These are phyloP conservation scores for Pimpla rufipes DNA, from an alignment of 2,888 invertebrate genomes.

Conservation along the genomic window DNA sequence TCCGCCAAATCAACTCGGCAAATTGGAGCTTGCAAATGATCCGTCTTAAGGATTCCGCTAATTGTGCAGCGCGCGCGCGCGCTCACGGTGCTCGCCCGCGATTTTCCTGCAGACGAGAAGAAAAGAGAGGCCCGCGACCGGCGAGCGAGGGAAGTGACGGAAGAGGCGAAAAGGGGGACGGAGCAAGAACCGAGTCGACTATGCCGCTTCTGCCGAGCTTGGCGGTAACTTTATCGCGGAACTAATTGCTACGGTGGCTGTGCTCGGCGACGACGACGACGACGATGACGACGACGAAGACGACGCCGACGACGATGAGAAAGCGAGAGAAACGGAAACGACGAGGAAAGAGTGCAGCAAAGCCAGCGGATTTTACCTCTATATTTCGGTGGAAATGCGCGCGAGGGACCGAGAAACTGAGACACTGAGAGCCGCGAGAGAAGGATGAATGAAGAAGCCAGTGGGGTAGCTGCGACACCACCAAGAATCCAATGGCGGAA, in stretches of 20 bases:
- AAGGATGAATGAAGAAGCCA: conserved; percentile 47
- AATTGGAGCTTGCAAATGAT: conserved; percentile 82
- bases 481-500: conserved; percentile 62
- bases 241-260: conserved; percentile 71
- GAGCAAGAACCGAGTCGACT: conserved; percentile 25
- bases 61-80: conserved; percentile 74
- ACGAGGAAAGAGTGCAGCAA: conserved; percentile 43
- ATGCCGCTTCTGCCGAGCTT: conserved; percentile 44
- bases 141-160: conserved; percentile 17
- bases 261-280: conserved; percentile 19
- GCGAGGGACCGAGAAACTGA: conserved; percentile 33
- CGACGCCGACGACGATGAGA: conserved; percentile 10
- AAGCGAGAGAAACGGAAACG: conserved; percentile 52
- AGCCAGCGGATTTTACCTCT: conserved; percentile 53
- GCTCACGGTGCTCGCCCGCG: conserved; percentile 46
- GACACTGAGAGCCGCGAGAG: conserved; percentile 24
- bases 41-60: conserved; percentile 80
- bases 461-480: not conserved
- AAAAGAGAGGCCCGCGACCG: conserved; percentile 45
- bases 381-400: conserved; percentile 46
- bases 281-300: conserved; percentile 28
- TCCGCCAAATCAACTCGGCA: conserved; percentile 78
- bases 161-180: conserved; percentile 47
- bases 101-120: conserved; percentile 59
- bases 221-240: conserved; percentile 64